Evolutionary conservation across 2,797 vertebrate species (phyloP).

Genomic region (Passerculus sandwichensis): DNA sequence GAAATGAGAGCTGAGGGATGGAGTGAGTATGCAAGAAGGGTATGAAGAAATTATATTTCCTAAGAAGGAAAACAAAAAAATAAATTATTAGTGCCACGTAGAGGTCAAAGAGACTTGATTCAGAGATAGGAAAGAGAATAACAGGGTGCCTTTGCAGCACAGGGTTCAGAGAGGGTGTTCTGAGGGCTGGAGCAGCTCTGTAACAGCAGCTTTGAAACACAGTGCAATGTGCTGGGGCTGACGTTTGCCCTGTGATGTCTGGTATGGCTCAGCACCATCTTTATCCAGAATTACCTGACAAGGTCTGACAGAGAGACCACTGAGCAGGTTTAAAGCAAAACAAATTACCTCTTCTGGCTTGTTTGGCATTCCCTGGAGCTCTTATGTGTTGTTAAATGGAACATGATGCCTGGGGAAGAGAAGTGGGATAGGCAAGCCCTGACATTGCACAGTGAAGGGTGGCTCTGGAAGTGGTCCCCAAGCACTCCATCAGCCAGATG

Average conservation of each 20-base stretch:
- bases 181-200: neutral
- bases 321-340: neutral
- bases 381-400: neutral
- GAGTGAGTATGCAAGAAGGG: neutral
- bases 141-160: neutral
- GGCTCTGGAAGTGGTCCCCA: neutral
- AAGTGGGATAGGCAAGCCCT: neutral
- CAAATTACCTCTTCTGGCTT: neutral
- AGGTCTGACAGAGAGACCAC: neutral
- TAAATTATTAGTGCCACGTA: neutral
- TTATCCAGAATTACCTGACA: neutral
- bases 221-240: too few relatives aligned
- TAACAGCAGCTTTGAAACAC: neutral
- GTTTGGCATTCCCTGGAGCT: neutral
- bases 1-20: neutral
- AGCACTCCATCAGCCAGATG: neutral
- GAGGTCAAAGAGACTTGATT: neutral
- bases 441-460: neutral
- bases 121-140: neutral
- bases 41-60: neutral
- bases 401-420: neutral
- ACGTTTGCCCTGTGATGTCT: neutral
- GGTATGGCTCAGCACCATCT: neutral
- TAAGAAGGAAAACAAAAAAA: neutral
- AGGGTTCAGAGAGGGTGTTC: neutral